These are phyloP conservation scores for Momotus momota DNA, from an alignment of 2,797 vertebrate genomes.

Conservation along the genomic window DNA sequence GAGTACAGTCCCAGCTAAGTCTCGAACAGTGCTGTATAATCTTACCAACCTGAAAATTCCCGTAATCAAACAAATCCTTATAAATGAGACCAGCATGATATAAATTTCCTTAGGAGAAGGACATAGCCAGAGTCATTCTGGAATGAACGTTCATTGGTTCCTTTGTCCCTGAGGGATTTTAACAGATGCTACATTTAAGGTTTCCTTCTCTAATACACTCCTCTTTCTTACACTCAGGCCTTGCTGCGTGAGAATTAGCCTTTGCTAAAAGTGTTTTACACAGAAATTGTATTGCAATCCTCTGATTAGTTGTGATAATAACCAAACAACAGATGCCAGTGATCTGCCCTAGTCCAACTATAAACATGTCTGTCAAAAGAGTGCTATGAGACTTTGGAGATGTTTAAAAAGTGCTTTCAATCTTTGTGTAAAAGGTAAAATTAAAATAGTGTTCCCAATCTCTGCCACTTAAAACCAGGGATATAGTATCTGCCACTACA, in stretches of 20 bases:
- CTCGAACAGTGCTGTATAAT: neutral
- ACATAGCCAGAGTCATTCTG: neutral
- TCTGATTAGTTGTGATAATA: neutral
- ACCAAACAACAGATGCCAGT: neutral
- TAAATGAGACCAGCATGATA: neutral
- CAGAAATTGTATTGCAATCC: neutral
- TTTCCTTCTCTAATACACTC: neutral
- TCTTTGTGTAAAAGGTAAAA: neutral
- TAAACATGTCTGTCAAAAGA: neutral
- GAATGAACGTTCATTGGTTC: neutral
- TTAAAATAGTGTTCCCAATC: neutral
- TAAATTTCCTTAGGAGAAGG: neutral
- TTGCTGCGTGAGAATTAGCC: neutral
- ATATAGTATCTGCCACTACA: neutral
- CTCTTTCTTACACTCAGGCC: neutral
- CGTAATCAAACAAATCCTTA: neutral
- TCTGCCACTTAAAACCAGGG: neutral
- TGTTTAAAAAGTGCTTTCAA: neutral
- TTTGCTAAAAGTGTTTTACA: neutral
- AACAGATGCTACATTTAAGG: neutral
- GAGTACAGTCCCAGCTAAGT: neutral
- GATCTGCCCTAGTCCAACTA: neutral
- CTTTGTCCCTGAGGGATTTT: neutral
- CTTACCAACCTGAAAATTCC: neutral
- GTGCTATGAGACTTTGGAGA: neutral